Percentiles rank a stretch among this genome's conserved stretches.
These are phyloP conservation scores for Andrena marginata DNA, from an alignment of 2,888 invertebrate genomes.

Conservation along the genomic window DNA sequence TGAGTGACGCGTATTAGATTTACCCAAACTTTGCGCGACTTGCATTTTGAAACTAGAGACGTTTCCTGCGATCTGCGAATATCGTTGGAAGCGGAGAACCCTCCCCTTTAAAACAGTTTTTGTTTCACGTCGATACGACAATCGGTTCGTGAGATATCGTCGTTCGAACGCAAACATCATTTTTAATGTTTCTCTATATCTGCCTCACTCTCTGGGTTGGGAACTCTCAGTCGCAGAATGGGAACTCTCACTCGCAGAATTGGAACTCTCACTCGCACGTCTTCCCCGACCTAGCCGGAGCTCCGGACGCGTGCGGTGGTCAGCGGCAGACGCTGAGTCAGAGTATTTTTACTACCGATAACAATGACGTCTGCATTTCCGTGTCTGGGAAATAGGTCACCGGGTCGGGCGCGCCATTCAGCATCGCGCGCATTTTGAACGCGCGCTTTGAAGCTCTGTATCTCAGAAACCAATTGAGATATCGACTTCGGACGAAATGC, in stretches of 20 bases:
- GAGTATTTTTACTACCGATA: background rate
- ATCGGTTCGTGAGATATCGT: background rate
- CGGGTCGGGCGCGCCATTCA: background rate
- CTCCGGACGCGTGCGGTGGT: background rate
- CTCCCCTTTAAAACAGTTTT: background rate
- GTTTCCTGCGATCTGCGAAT: background rate
- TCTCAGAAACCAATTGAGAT: background rate
- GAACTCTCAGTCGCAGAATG: too few species aligned
- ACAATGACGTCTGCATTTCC: slow-evolving; percentile 1
- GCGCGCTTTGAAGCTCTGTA: background rate
- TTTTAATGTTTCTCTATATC: background rate
- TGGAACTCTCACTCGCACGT: background rate
- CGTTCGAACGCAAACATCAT: background rate
- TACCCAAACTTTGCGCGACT: background rate
- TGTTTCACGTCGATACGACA: background rate
- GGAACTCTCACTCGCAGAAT: background rate
- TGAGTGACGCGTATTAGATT: background rate
- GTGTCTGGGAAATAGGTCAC: background rate
- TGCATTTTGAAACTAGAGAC: background rate
- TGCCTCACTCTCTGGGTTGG: background rate
- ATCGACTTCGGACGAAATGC: background rate
- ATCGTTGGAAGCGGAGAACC: background rate
- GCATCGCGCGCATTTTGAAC: background rate
- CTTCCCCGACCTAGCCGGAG: background rate
- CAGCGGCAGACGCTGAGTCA: slow-evolving; percentile 2